These are phyloP conservation scores for Microplitis deprimator DNA, from an alignment of 2,888 invertebrate species.

Conservation along the genomic window DNA sequence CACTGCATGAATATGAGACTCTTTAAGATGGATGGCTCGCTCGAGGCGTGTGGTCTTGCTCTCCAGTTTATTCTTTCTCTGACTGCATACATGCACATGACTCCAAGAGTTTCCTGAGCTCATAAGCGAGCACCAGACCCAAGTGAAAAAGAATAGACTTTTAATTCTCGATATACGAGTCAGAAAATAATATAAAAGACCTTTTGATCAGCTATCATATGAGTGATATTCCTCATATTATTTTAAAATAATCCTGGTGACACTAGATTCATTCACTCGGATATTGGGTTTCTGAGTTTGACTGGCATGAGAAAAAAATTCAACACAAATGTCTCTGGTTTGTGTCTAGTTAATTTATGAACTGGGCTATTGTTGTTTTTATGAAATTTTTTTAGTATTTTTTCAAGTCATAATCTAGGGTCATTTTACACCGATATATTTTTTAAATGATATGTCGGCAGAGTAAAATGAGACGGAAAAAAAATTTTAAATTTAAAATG, in stretches of 20 bases:
- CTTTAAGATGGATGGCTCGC: slow-evolving; percentile 64
- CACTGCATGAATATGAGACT: slow-evolving; percentile 61
- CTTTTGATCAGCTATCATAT: neutral
- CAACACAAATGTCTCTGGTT: neutral
- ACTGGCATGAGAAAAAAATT: neutral
- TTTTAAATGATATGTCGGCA: too few species aligned
- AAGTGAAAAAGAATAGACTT: neutral
- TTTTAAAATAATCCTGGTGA: neutral
- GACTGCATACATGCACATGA: neutral
- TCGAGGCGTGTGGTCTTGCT: slow-evolving; percentile 53
- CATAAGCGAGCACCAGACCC: neutral
- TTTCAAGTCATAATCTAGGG: neutral
- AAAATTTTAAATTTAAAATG: neutral
- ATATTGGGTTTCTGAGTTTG: neutral
- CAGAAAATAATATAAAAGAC: neutral
- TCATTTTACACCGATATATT: too few species aligned
- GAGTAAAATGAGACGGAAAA: too few species aligned
- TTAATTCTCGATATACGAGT: neutral
- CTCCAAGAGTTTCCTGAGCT: slow-evolving; percentile 21
- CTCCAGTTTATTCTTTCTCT: slow-evolving; percentile 45
- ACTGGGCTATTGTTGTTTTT: neutral
- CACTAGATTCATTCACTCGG: neutral
- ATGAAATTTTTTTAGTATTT: neutral
- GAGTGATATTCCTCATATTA: neutral
- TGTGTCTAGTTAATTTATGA: neutral